These are phyloP conservation scores for Panthera tigris DNA, from an alignment of 2,113 vertebrate species.

Conservation along the genomic window DNA sequence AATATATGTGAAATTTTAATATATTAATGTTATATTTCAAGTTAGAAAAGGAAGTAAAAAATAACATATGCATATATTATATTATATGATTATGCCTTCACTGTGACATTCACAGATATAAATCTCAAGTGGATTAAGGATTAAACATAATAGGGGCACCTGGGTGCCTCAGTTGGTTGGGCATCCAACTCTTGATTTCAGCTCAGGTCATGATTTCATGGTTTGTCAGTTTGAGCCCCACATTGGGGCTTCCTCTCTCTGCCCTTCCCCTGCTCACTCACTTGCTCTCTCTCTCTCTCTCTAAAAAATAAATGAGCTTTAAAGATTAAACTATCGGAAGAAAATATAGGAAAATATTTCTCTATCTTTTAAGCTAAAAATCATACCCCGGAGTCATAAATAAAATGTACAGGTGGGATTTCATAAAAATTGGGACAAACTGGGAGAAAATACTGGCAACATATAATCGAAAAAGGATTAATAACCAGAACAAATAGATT, in stretches of 20 bases:
- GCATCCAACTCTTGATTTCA: too few relatives aligned
- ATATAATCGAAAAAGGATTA: background rate
- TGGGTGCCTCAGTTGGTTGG: too few relatives aligned
- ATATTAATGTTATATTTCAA: constrained; percentile 42
- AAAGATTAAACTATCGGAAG: background rate
- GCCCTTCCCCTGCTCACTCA: too few relatives aligned
- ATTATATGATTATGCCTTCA: background rate
- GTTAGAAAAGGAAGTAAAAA: constrained; percentile 25
- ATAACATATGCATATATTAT: background rate
- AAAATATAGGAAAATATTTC: constrained; percentile 14
- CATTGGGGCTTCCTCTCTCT: too few relatives aligned
- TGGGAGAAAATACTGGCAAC: constrained; percentile 27
- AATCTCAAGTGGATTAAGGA: constrained; percentile 4
- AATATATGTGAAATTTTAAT: background rate
- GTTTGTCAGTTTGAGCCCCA: too few relatives aligned
- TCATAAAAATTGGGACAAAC: constrained; percentile 23
- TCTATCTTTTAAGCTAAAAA: constrained; percentile 37
- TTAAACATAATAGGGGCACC: background rate
- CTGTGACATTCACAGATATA: constrained; percentile 24
- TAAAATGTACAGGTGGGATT: background rate
- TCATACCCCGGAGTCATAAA: background rate
- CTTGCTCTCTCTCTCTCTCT: too few relatives aligned
- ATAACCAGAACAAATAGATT: background rate
- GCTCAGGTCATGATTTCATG: too few relatives aligned
- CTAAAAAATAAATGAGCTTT: too few relatives aligned